Base-by-base conservation (phyloP, 1,140 invertebrate genomes). In the Nasonia giraulti region DNA sequence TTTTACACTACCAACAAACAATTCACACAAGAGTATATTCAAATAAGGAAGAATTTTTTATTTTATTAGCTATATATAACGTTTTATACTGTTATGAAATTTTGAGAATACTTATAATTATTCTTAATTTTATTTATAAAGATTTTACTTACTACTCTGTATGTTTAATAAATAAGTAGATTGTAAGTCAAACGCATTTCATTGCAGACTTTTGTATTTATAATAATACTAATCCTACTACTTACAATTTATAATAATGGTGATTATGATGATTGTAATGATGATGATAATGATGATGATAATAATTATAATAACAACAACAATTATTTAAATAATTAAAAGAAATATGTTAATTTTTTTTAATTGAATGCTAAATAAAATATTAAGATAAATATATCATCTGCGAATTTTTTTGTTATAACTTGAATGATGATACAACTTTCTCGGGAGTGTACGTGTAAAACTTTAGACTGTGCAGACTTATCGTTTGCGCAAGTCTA, bases 401-500 rank as follows among this genome's bases (percentile, higher is more conserved):
- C 4, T 0, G 7, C 40, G 8, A 44, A 1, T 44, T 7, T 44
- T n/a, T 62, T n/a, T n/a, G 20, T n/a, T 5, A n/a, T 20, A 62
- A 62, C 17, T 20, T 14, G 4, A 55, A 55, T 55, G 17, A 6
- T 62, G 2, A n/a, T 62, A 71, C 12, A 6, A 80, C 68, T 71
- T 80, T 47, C 37, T 4, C 23, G 37, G 23, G n/a, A 50, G 8
- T 47, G 20, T 80, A 20, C 10, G 23, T 80, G 37, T 2, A 1
- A 71, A 12, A 73, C 68, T 80, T 69, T 44, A 44, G 40, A 20
- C 11, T 23, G 1, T 4, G 44, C 11, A n/a, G 23, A 40, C 11
- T 8, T 23, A 27, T 50, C 68, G 11, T 71, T 37, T 80, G 79
- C 79, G 79, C 79, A 80, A 71, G 79, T 80, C 79, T 50, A 33